Percentiles rank a stretch among this genome's conserved stretches.
These are phyloP conservation scores for Trinectes maculatus DNA, from an alignment of 2,113 vertebrate species.

Conservation along the genomic window DNA sequence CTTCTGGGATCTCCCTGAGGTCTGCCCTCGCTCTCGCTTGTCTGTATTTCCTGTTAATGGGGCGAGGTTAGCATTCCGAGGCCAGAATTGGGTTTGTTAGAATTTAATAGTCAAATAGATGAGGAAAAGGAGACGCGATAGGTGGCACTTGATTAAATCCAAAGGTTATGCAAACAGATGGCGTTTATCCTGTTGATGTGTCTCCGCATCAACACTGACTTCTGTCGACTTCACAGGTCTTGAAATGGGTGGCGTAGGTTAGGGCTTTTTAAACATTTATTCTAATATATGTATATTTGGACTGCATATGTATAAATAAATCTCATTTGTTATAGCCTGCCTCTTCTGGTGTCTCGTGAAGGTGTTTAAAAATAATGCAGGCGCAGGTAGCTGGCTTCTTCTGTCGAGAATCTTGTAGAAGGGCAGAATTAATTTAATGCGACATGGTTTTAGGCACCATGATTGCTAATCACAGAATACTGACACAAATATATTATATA, in stretches of 20 bases:
- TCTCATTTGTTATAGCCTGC: slow-evolving; percentile 66
- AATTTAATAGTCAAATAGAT: slow-evolving; percentile 59
- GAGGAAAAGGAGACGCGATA: slow-evolving; percentile 43
- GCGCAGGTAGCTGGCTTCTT: background rate
- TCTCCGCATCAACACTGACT: slow-evolving; percentile 56
- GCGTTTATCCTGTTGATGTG: slow-evolving; percentile 57
- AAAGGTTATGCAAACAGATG: slow-evolving; percentile 56
- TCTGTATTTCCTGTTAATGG: slow-evolving; percentile 54
- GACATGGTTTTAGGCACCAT: background rate
- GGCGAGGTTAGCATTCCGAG: slow-evolving; percentile 35
- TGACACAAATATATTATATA: background rate
- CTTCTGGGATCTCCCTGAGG: slow-evolving; percentile 72
- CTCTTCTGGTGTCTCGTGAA: slow-evolving; percentile 26
- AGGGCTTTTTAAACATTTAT: slow-evolving; percentile 66
- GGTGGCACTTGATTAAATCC: slow-evolving; percentile 58
- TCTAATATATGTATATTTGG: slow-evolving; percentile 78
- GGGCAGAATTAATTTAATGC: background rate
- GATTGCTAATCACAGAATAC: slow-evolving; percentile 3
- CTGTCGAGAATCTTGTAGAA: background rate
- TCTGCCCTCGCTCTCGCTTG: slow-evolving; percentile 63
- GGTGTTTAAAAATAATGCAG: background rate
- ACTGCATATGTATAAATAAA: slow-evolving; percentile 76
- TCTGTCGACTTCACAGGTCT: slow-evolving; percentile 55
- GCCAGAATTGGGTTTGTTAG: slow-evolving; percentile 45
- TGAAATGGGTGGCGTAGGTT: slow-evolving; percentile 65